A percentile compares a stretch with the other conserved stretches of the same genome.
Evolutionary conservation across 2,888 invertebrate species (phyloP).

Genomic region (Morinoia aosen): DNA sequence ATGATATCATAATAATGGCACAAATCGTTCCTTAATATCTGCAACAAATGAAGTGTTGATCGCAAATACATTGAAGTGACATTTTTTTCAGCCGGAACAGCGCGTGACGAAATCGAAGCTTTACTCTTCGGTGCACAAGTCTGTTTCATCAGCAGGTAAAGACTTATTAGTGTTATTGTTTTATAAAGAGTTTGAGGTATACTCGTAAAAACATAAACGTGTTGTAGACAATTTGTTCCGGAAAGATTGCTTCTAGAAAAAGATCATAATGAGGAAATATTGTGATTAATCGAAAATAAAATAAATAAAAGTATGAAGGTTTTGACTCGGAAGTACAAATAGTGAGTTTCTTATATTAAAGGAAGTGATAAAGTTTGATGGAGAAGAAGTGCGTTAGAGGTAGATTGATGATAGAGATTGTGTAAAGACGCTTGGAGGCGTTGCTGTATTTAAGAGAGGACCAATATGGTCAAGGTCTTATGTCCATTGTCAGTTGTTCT

Average conservation of each 20-base stretch:
- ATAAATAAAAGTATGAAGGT: background rate
- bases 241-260: background rate
- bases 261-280: background rate
- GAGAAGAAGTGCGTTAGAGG: too few relatives aligned
- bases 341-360: too few relatives aligned
- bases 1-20: background rate
- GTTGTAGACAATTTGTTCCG: background rate
- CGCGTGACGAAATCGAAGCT: constrained; percentile 41
- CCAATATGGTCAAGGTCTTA: too few relatives aligned
- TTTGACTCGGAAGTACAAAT: background rate
- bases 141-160: background rate
- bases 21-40: background rate
- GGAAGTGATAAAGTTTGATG: too few relatives aligned
- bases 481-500: too few relatives aligned
- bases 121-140: constrained; percentile 14
- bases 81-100: constrained; percentile 32
- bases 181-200: background rate
- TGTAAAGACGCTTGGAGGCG: too few relatives aligned
- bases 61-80: background rate
- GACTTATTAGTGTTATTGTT: too few relatives aligned
- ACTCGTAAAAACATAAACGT: background rate
- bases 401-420: too few relatives aligned
- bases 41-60: background rate
- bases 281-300: background rate
- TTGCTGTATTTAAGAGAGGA: too few relatives aligned